A percentile compares a stretch with the other conserved stretches of the same genome.
Evolutionary conservation across 2,113 vertebrate genomes (phyloP).

Genomic region (Henicopernis longicauda): DNA sequence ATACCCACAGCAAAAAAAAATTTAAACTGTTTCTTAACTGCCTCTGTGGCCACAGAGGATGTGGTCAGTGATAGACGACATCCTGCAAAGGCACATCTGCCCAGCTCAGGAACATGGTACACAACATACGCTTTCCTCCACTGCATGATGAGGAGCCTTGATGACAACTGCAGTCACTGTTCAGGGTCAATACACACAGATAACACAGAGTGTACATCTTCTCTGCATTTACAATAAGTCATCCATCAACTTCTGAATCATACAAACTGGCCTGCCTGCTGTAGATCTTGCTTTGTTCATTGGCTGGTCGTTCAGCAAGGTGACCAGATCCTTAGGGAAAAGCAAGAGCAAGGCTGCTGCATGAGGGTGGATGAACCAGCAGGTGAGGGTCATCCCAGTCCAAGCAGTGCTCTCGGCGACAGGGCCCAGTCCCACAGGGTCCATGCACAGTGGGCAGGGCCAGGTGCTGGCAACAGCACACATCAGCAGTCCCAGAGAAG

Average conservation of each 20-base stretch:
- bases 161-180: too few species aligned
- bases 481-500: not conserved
- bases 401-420: not conserved
- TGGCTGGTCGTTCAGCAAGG: not conserved
- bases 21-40: not conserved
- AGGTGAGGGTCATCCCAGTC: not conserved
- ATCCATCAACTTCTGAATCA: not conserved
- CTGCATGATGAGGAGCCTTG: not conserved
- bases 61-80: not conserved
- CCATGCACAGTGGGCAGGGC: rapidly evolving
- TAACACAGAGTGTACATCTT: not conserved
- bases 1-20: not conserved
- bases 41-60: not conserved
- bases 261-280: not conserved
- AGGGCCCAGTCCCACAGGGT: not conserved
- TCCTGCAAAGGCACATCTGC: not conserved
- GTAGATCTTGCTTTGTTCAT: not conserved
- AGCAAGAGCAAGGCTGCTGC: not conserved
- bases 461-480: not conserved
- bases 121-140: rapidly evolving
- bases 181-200: not conserved
- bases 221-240: not conserved
- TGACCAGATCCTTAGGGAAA: not conserved
- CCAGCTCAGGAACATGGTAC: rapidly evolving
- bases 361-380: not conserved